These are phyloP conservation scores for Pangasianodon gigas DNA, from an alignment of 2,113 vertebrate species.

Conservation along the genomic window DNA sequence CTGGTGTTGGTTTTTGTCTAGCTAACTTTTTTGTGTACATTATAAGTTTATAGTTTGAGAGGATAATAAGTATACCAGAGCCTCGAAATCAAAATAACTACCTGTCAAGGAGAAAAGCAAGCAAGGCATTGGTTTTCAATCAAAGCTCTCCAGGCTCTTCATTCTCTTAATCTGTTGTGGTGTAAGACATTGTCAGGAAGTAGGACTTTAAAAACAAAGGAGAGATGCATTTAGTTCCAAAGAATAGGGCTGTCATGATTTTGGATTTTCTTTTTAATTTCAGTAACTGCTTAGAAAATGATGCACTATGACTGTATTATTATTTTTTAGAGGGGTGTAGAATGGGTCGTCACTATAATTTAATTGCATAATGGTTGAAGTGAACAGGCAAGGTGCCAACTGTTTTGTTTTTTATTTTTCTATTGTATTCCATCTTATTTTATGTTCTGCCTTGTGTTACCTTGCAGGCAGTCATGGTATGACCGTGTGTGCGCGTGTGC, in stretches of 20 bases:
- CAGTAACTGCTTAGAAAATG: conserved; percentile 4
- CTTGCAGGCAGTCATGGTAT: neutral
- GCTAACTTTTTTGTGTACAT: neutral
- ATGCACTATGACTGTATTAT: neutral
- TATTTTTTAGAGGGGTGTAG: neutral
- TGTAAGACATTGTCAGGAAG: neutral
- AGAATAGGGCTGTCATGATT: conserved; percentile 11
- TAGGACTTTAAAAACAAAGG: neutral
- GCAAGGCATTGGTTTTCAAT: conserved; percentile 16
- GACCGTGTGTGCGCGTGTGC: neutral
- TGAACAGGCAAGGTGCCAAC: neutral
- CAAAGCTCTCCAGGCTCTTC: neutral
- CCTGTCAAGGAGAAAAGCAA: conserved; percentile 4
- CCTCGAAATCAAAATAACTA: neutral
- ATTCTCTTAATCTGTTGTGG: neutral
- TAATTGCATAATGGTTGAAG: neutral
- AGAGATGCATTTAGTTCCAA: neutral
- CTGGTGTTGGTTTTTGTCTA: neutral
- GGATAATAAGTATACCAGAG: neutral
- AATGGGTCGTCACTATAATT: neutral
- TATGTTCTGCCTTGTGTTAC: neutral
- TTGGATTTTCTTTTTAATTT: neutral
- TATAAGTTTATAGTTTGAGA: neutral
- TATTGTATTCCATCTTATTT: neutral
- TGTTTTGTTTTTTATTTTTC: neutral